A percentile compares a stretch with the other conserved stretches of the same genome.
Conservation (phyloP, 2,113 vertebrate genomes). For the Pleuronectes platessa region DNA sequence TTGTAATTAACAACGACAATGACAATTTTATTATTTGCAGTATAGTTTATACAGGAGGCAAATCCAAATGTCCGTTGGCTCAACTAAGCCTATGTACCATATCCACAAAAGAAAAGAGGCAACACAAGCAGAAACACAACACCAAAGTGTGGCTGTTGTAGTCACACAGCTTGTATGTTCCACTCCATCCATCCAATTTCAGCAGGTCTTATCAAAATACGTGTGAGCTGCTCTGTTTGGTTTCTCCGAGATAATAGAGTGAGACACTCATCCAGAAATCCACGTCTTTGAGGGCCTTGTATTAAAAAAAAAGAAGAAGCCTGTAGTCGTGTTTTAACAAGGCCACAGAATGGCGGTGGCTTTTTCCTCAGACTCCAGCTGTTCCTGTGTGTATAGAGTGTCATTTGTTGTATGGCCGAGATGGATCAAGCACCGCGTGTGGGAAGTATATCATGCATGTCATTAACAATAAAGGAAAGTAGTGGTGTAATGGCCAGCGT, state of each 20-base stretch:
- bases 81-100: too few species aligned
- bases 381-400: constrained; percentile 10
- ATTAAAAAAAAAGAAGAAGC: neutral
- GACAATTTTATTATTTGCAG: neutral
- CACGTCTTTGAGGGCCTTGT: constrained; percentile 22
- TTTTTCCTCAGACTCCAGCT: constrained; percentile 8
- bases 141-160: too few species aligned
- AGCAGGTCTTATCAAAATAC: too few species aligned
- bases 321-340: constrained; percentile 38
- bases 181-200: too few species aligned
- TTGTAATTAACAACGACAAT: neutral
- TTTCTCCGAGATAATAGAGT: neutral
- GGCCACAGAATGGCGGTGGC: constrained; percentile 25
- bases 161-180: too few species aligned
- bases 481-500: neutral
- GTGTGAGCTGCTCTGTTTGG: neutral
- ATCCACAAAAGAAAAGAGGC: too few species aligned
- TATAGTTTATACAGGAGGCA: neutral
- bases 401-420: constrained; percentile 7
- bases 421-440: neutral
- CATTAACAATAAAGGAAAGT: constrained; percentile 10
- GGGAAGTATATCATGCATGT: constrained; percentile 19
- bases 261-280: constrained; percentile 19
- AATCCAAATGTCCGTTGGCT: neutral
- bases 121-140: too few species aligned